Conservation (phyloP, 2,113 vertebrate genomes). For the Nibea coibor region DNA sequence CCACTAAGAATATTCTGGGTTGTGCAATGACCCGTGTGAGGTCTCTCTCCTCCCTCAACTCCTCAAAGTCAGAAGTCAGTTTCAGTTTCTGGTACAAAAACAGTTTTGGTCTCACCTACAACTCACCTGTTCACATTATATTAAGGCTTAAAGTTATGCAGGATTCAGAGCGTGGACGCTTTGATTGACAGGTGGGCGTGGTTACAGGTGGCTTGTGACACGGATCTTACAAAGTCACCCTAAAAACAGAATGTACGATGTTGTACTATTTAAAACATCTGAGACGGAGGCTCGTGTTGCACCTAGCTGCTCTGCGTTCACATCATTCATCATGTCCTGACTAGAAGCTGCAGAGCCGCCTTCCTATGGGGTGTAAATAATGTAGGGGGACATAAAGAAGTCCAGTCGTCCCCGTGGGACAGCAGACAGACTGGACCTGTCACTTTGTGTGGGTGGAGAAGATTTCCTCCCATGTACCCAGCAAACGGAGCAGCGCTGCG, state of each 20-base stretch:
- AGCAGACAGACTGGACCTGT: conserved; percentile 28
- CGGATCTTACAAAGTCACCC: no score
- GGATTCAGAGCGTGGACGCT: no score
- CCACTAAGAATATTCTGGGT: conserved; percentile 28
- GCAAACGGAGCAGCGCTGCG: not conserved
- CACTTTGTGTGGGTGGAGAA: conserved; percentile 33
- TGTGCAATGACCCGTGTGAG: conserved; percentile 13
- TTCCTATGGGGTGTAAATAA: not conserved
- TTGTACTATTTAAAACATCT: no score
- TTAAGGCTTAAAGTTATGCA: no score
- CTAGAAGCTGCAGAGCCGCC: not conserved
- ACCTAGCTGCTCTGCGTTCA: not conserved
- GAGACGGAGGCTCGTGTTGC: no score
- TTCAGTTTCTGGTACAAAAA: no score
- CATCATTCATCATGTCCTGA: not conserved
- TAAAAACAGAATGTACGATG: no score
- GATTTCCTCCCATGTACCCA: conserved; percentile 15
- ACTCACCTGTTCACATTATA: no score
- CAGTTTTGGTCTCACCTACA: no score
- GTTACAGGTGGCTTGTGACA: no score
- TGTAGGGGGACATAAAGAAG: not conserved
- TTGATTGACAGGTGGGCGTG: no score
- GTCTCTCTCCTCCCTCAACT: not conserved
- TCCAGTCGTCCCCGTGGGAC: not conserved
- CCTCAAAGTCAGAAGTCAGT: no score